These are phyloP conservation scores for Hydractinia echinata DNA, from an alignment of 30 jellyfish, hydroid and myxozoan species.

Conservation along the genomic window DNA sequence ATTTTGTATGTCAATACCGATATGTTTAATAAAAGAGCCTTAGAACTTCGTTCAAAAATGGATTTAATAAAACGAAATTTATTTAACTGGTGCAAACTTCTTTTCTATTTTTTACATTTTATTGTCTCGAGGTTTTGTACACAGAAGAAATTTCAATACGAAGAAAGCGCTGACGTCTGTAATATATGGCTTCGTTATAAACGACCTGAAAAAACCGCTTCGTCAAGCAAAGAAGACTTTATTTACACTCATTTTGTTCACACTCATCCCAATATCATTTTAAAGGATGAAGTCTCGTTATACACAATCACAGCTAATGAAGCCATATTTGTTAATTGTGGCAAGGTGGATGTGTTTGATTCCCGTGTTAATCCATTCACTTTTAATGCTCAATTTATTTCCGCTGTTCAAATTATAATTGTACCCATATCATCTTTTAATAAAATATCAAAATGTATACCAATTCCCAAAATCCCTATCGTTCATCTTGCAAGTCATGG, in stretches of 20 bases:
- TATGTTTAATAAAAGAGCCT: too few relatives aligned
- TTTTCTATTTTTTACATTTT: too few relatives aligned
- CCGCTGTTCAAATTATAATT: slow-evolving; percentile 9
- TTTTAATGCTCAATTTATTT: slow-evolving; percentile 18
- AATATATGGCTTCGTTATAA: slow-evolving; percentile 25
- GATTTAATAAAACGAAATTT: too few relatives aligned
- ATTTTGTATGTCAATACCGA: too few relatives aligned
- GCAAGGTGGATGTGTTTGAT: slow-evolving; percentile 21
- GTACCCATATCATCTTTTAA: slow-evolving; percentile 17
- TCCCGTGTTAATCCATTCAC: slow-evolving; percentile 16
- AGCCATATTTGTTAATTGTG: slow-evolving; percentile 38
- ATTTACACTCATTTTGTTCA: slow-evolving; percentile 7
- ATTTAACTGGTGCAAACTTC: too few relatives aligned
- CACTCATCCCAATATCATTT: slow-evolving; percentile 25
- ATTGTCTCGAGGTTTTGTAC: too few relatives aligned
- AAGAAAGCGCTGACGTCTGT: slow-evolving; percentile 16
- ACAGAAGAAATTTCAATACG: background rate
- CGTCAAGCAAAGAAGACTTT: background rate
- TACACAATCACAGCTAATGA: slow-evolving; percentile 19
- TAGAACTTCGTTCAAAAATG: too few relatives aligned
- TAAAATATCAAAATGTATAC: background rate
- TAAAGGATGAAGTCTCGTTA: slow-evolving; percentile 14
- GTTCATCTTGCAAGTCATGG: slow-evolving; percentile 40
- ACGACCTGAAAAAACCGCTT: background rate
- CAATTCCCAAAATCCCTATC: slow-evolving; percentile 19